Evolutionary conservation across 2,888 invertebrate genomes (phyloP), one percentile per base, ranked within the genome.

Genomic region (Dromius quadrimaculatus): DNA sequence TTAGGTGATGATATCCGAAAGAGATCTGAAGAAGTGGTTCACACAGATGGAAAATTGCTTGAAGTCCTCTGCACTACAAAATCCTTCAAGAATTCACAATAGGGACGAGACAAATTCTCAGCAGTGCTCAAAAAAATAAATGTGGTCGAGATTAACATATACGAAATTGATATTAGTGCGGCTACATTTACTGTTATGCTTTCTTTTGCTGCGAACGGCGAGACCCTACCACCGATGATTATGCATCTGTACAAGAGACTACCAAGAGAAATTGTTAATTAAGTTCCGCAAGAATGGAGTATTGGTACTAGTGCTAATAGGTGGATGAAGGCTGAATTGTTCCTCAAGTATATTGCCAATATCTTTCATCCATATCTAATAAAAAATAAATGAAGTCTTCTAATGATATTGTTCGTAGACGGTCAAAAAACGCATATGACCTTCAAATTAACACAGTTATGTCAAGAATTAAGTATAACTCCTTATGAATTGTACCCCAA

Each of bases 311-410:
- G 78, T 28, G 80, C 81, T 6, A 79, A 76, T 63, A 82, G 82
- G 2, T 82, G 81, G 81, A 83, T 82, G 82, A 81, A 78, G 19
- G 57, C 77, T 0, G 80, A 81, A 38, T 22, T 80, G 6, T 83
- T 83, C 73, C 77, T 76, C 70, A 79, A 81, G 61, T 83, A 81
- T 66, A 78, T 81, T 19, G 74, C 76, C 19, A 79, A 77, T 71
- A 74, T 79, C 4, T 73, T 79, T 11, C 71, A 79, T 74, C 78
- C 78, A 3, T 73, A 75, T 69, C 71, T 81, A 71, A 76, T 76
- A 5, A 74, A 74, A 69, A 65, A 73, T 19, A 71, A 72, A 1
- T 72, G 74, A 64, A 68, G 54, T 70, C 78, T 80, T 64, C 80
- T 79, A 2, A 72, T 82, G 1, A 76, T 82, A 63, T 71, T 82